Conservation (phyloP, 2,888 invertebrate genomes). For the Tetramorium bicarinatum region DNA sequence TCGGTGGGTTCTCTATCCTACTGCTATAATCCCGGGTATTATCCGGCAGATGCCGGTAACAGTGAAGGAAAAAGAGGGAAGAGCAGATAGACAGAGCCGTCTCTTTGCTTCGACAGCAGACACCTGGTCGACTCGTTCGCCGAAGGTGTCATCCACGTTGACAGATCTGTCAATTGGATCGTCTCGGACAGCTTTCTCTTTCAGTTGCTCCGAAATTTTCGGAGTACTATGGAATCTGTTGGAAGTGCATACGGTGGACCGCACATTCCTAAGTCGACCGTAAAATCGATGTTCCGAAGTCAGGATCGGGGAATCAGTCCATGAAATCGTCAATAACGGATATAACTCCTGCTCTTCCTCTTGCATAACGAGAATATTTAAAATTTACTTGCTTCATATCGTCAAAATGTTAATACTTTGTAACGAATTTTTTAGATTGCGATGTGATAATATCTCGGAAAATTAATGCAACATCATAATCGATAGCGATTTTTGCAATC, state of each 20-base stretch:
- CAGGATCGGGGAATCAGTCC: conserved; percentile 57
- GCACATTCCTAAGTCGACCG: conserved; percentile 64
- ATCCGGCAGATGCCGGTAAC: conserved; percentile 83
- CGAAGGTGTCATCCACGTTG: conserved; percentile 85
- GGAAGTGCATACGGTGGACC: conserved; percentile 26
- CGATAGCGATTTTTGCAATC: conserved; percentile 12
- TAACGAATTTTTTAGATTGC: not conserved
- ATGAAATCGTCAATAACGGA: conserved; percentile 50
- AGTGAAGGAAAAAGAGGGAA: conserved; percentile 54
- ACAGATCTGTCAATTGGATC: conserved; percentile 85
- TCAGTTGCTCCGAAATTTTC: conserved; percentile 44
- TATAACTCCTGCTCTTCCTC: conserved; percentile 12
- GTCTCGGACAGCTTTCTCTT: conserved; percentile 64
- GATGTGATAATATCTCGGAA: not conserved
- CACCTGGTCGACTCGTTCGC: conserved; percentile 79
- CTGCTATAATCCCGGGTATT: conserved; percentile 85
- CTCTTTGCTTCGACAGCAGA: conserved; percentile 74
- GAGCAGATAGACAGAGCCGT: conserved; percentile 76
- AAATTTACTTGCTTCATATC: not conserved
- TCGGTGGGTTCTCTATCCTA: conserved; percentile 73
- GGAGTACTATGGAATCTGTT: conserved; percentile 33
- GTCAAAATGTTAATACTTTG: not conserved
- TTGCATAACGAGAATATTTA: conserved; percentile 3
- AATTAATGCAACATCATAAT: not conserved
- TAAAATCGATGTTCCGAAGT: conserved; percentile 65